A percentile compares a stretch with the other conserved stretches of the same genome.
Conservation (phyloP, 2,797 vertebrate species). For the Natrix natrix region DNA sequence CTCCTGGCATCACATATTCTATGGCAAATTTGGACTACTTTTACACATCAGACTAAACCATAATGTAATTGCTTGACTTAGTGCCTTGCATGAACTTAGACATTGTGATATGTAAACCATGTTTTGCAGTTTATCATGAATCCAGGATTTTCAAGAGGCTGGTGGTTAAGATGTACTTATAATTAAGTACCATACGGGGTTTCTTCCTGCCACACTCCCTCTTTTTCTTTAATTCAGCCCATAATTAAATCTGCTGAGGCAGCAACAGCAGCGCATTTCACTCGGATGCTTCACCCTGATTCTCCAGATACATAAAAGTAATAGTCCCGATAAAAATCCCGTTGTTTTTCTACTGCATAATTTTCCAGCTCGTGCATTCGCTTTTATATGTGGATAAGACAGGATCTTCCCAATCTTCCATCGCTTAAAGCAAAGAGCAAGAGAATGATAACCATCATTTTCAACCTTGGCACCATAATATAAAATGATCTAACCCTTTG, state of each 20-base stretch:
- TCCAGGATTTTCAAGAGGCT: background rate
- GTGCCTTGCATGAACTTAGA: background rate
- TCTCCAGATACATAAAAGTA: background rate
- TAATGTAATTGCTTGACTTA: background rate
- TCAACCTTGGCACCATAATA: too few relatives aligned
- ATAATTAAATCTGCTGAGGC: background rate
- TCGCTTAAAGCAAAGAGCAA: background rate
- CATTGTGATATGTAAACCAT: background rate
- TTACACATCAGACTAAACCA: background rate
- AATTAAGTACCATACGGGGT: background rate
- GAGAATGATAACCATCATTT: background rate
- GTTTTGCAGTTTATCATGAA: background rate
- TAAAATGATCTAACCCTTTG: background rate
- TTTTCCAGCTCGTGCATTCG: background rate
- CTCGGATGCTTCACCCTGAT: background rate
- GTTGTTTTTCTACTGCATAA: background rate
- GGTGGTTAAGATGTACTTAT: background rate
- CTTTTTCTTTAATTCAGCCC: background rate
- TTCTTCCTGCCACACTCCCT: background rate
- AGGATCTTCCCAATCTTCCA: background rate
- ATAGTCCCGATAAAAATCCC: too few relatives aligned
- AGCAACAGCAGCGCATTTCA: background rate
- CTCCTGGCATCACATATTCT: background rate
- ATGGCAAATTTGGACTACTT: background rate
- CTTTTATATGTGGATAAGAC: background rate